Percentiles rank a stretch among this genome's conserved stretches.
Evolutionary conservation across 2,888 invertebrate species (phyloP).

Genomic region (Agrotis exclamationis): DNA sequence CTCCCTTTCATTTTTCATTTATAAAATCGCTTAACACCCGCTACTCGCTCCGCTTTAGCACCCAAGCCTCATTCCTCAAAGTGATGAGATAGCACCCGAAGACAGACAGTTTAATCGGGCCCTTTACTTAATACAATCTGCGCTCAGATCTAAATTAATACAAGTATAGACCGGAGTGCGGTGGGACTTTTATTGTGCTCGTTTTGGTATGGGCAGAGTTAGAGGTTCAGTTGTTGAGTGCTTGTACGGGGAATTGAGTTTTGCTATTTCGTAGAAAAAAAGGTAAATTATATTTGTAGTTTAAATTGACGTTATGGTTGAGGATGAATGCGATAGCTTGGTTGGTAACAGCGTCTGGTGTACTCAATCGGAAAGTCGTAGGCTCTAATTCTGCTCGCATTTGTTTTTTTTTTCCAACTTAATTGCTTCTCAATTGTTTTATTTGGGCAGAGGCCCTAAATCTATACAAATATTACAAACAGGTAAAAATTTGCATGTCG

Average conservation of each 20-base stretch:
- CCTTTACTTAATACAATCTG: slow-evolving; percentile 71
- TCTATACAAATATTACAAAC: no score
- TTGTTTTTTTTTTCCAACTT: no score
- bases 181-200: slow-evolving; percentile 35
- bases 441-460: no score
- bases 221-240: not conserved
- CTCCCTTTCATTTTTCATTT: no score
- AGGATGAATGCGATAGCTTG: no score
- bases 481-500: no score
- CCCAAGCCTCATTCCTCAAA: slow-evolving; percentile 27
- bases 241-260: not conserved
- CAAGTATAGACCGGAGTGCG: slow-evolving; percentile 47
- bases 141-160: slow-evolving; percentile 69
- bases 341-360: no score
- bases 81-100: slow-evolving; percentile 69
- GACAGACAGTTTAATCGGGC: slow-evolving; percentile 76
- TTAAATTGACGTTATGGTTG: not conserved
- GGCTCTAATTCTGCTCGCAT: no score
- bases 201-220: slow-evolving; percentile 41
- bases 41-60: slow-evolving; percentile 28
- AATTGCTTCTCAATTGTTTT: no score
- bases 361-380: no score
- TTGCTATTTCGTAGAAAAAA: not conserved
- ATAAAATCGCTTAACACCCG: not conserved
- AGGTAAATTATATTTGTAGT: no score